Conservation (phyloP, 2,113 vertebrate genomes). For the Kryptolebias marmoratus region DNA sequence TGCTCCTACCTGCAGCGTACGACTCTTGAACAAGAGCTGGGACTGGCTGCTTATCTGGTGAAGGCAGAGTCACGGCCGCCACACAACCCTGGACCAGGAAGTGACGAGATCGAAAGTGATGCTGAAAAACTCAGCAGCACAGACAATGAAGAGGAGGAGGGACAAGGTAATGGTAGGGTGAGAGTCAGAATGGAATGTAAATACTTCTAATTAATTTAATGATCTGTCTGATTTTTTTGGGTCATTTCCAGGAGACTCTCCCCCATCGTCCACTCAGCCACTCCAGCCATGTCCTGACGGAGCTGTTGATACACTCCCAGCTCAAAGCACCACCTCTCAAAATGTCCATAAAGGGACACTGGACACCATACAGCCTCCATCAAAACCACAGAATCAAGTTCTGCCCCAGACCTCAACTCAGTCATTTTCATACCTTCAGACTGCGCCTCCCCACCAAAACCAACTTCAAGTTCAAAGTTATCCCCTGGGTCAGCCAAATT, state of each 20-base stretch:
- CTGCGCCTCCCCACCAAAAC: slow-evolving; percentile 28
- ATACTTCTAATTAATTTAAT: background rate
- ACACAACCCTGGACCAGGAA: slow-evolving; percentile 72
- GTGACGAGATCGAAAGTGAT: slow-evolving; percentile 90
- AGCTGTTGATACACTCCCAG: slow-evolving; percentile 31
- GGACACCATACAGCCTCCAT: slow-evolving; percentile 33
- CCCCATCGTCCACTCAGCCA: slow-evolving; percentile 54
- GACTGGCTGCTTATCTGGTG: slow-evolving; percentile 92
- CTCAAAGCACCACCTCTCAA: slow-evolving; percentile 44
- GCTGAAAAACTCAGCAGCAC: slow-evolving; percentile 93
- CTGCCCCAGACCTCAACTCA: slow-evolving; percentile 43
- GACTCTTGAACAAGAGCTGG: slow-evolving; percentile 93
- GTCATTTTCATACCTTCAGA: slow-evolving; percentile 34
- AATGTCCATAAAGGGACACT: slow-evolving; percentile 43
- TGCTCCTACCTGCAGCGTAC: slow-evolving; percentile 92
- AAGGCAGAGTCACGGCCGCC: slow-evolving; percentile 81
- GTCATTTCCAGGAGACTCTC: slow-evolving; percentile 54
- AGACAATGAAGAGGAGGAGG: slow-evolving; percentile 94
- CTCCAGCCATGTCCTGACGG: slow-evolving; percentile 49
- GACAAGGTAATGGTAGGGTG: slow-evolving; percentile 80
- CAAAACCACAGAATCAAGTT: slow-evolving; percentile 43
- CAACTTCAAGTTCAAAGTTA: slow-evolving; percentile 41
- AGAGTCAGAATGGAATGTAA: background rate
- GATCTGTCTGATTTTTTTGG: background rate
- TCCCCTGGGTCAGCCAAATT: slow-evolving; percentile 29